Base-by-base conservation (phyloP, 2,888 invertebrate genomes). In the Boloria selene region DNA sequence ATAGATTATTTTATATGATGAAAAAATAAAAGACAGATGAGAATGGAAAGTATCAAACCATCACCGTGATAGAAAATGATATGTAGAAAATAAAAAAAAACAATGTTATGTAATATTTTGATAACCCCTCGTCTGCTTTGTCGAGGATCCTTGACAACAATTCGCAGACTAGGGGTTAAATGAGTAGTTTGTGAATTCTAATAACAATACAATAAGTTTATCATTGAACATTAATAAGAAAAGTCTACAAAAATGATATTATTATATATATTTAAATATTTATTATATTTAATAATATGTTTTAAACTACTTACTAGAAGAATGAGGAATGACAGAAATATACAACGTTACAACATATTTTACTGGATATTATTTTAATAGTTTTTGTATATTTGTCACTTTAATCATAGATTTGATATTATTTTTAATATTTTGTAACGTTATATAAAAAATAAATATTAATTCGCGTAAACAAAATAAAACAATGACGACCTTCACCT, bases 11-110 rank as follows among this genome's bases (percentile, higher is more conserved):
- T 62, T 42, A 71, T 77, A 74, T 77, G 72, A 78, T 69, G 75
- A 73, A 69, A 81, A 77, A 79, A 77, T 83, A 80, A 84, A 77
- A 79, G 65, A 74, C 64, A 75, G 73, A 75, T 71, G 73, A 82
- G 77, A 51, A 64, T 70, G 67, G 58, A 61, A 67, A 86, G 88
- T 90, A 91, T 90, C 91, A 90, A 91, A 91, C 91, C 91, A 87
- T 87, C 91, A 92, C 91, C 91, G 82, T 87, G 86, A 87, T 80
- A 82, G 83, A 81, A 73, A 68, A 58, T 63, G 63, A 67, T 17
- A 51, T 44, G 42, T 47, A n/a, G 54, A 56, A 63, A 44, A 64
- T 56, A 47, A 47, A n/a, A 16, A 3, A 38, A 13, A 50, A 50
- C 49, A 18, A 49, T 18, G 18, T 59, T 14, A 31, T 59, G 31